These are phyloP conservation scores for Pyxicephalus adspersus DNA, from an alignment of 2,113 vertebrate genomes.

Conservation along the genomic window DNA sequence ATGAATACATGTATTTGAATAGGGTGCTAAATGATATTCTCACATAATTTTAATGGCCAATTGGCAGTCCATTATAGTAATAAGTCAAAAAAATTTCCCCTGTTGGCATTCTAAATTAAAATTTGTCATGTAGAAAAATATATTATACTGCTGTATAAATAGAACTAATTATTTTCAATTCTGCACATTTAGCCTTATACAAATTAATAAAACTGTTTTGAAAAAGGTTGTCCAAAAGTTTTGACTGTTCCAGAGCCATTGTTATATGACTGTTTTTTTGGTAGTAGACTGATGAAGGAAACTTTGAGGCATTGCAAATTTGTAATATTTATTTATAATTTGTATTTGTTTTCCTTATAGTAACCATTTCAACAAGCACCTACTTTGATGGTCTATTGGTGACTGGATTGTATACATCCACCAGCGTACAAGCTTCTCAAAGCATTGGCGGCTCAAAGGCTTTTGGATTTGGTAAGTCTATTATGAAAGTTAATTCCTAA, in stretches of 20 bases:
- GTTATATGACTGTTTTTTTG: not conserved
- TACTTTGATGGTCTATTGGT: conserved; percentile 95
- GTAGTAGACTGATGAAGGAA: not conserved
- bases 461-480: conserved; percentile 93
- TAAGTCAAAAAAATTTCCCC: too few species aligned
- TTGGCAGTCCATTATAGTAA: too few species aligned
- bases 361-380: conserved; percentile 94
- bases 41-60: too few species aligned
- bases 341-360: conserved; percentile 70
- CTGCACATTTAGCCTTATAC: too few species aligned
- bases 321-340: not conserved
- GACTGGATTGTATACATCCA: conserved; percentile 96
- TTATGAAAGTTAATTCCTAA: not conserved
- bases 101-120: too few species aligned
- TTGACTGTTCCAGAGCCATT: not conserved
- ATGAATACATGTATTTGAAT: too few species aligned
- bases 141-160: too few species aligned
- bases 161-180: too few species aligned
- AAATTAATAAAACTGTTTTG: too few species aligned
- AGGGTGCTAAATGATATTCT: too few species aligned
- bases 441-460: conserved; percentile 86
- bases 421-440: conserved; percentile 88
- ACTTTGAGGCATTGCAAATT: not conserved
- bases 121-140: too few species aligned
- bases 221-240: not conserved